A percentile compares a stretch with the other conserved stretches of the same genome.
These are phyloP conservation scores for Nothocercus julius DNA, from an alignment of 2,113 vertebrate species.

Conservation along the genomic window DNA sequence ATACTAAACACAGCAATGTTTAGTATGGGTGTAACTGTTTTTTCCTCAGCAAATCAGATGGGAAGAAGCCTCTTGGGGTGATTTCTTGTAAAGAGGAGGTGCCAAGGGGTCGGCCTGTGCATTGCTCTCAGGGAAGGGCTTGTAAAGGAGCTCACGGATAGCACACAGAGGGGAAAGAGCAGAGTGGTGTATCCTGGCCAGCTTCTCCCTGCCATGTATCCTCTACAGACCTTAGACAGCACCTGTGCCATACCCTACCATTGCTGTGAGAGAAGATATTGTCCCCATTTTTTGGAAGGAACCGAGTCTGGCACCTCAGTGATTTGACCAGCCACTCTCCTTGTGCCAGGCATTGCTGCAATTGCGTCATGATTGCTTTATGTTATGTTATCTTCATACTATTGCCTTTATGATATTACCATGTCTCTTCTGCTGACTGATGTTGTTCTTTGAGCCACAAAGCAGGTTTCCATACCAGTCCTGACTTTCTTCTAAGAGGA, in stretches of 20 bases:
- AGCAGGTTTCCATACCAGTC: background rate
- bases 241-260: accelerated
- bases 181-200: background rate
- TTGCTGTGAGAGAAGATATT: background rate
- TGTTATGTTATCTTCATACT: too few species aligned
- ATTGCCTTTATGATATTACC: background rate
- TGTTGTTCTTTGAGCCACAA: background rate
- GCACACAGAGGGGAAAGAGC: background rate
- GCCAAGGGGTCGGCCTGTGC: background rate
- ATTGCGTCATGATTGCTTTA: background rate
- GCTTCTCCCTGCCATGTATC: background rate
- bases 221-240: background rate
- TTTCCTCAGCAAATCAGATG: background rate
- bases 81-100: background rate
- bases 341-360: background rate
- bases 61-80: accelerated
- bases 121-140: background rate
- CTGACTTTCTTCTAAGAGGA: background rate
- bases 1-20: background rate
- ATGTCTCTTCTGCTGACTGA: background rate
- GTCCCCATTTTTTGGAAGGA: background rate
- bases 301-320: background rate
- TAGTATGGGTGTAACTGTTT: background rate
- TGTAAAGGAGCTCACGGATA: background rate
- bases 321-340: background rate